A percentile compares a stretch with the other conserved stretches of the same genome.
These are phyloP conservation scores for Stenchaetothrips biformis DNA, from an alignment of 2,888 invertebrate species.

Conservation along the genomic window DNA sequence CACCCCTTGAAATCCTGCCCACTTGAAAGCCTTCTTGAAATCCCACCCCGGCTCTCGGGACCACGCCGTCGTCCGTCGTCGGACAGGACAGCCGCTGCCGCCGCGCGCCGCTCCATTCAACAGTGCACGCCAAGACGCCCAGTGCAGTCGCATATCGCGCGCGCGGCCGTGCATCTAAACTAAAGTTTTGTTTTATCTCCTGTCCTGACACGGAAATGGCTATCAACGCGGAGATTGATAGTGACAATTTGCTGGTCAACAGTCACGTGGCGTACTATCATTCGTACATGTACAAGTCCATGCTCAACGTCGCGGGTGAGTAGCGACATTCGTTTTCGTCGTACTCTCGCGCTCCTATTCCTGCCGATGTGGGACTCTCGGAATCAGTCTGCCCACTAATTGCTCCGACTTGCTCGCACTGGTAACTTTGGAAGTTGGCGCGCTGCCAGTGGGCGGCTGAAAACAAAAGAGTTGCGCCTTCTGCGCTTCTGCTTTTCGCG, in stretches of 20 bases:
- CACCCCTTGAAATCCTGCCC: too few relatives aligned
- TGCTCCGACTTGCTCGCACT: too few relatives aligned
- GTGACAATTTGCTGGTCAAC: conserved; percentile 18
- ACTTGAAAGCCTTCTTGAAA: too few relatives aligned
- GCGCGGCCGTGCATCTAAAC: neutral
- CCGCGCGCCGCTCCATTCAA: neutral
- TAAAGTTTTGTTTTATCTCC: neutral
- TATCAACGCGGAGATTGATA: conserved; percentile 20
- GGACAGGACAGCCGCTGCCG: neutral
- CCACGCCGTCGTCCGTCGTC: too few relatives aligned
- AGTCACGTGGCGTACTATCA: conserved; percentile 12
- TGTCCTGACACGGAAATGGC: neutral
- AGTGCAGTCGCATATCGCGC: neutral
- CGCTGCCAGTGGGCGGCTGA: neutral
- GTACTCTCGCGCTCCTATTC: neutral
- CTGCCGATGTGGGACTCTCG: neutral
- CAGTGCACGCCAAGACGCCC: neutral
- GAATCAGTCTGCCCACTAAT: too few relatives aligned
- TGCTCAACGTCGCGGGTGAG: conserved; percentile 15
- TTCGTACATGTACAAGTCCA: conserved; percentile 15
- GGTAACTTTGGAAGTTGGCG: too few relatives aligned
- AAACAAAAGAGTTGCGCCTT: neutral
- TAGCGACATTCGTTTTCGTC: too few relatives aligned
- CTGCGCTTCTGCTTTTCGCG: neutral
- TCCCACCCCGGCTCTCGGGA: too few relatives aligned